Conservation (phyloP, 2,888 invertebrate genomes). For the Tryphoninae sp. region DNA sequence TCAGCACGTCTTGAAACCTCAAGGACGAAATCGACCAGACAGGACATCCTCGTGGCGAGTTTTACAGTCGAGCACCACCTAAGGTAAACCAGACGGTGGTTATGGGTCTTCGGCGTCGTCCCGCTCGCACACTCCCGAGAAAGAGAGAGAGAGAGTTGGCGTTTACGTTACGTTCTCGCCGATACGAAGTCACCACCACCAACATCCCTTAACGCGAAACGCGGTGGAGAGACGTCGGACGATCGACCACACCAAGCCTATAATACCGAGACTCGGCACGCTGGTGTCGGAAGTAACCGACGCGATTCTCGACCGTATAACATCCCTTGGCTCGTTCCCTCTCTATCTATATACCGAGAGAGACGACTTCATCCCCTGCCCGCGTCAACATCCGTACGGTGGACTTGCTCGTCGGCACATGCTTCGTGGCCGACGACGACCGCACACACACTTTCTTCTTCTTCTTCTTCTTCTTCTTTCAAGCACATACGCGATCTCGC, state of each 20-base stretch:
- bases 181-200: conserved; percentile 5
- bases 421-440: too few species aligned
- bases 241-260: conserved; percentile 31
- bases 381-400: not conserved
- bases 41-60: conserved; percentile 68
- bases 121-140: not conserved
- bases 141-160: not conserved
- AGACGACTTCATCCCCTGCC: conserved; percentile 26
- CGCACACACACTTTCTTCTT: conserved; percentile 38
- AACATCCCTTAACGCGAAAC: not conserved
- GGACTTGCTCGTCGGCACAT: not conserved
- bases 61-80: conserved; percentile 67
- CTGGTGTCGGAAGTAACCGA: conserved; percentile 14
- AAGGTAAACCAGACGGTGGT: conserved; percentile 53
- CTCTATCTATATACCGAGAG: conserved; percentile 8
- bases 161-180: not conserved
- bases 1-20: conserved; percentile 11
- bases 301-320: conserved; percentile 47
- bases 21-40: conserved; percentile 66
- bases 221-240: not conserved
- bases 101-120: conserved; percentile 63
- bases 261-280: conserved; percentile 26
- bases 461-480: conserved; percentile 3
- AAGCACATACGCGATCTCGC: conserved; percentile 24
- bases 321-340: conserved; percentile 55